phyloP scores from a whole-genome alignment of 2,113 vertebrate genomes.

The Larimichthys polyactis region DNA sequence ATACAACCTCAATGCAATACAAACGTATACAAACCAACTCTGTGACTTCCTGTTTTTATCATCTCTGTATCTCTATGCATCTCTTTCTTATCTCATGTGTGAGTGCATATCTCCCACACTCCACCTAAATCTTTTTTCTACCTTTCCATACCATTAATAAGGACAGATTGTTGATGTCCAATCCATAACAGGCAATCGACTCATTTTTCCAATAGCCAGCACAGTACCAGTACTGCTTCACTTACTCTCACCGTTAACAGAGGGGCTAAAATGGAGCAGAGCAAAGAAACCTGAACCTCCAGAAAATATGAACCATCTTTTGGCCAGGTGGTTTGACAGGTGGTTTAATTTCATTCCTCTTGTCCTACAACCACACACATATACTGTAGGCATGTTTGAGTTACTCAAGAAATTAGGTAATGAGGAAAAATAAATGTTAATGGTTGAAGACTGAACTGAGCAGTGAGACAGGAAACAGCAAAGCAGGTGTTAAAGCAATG shows the following conservation, averaged over 20 bases:
- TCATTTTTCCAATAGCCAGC: not conserved
- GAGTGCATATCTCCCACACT: not conserved
- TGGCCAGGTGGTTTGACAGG: not conserved
- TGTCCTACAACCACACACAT: slow-evolving; percentile 19
- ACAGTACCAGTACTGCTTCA: not conserved
- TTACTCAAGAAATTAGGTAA: slow-evolving; percentile 4
- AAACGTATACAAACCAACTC: not conserved
- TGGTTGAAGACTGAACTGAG: slow-evolving; percentile 4
- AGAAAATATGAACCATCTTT: slow-evolving; percentile 4
- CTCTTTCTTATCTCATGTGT: not conserved
- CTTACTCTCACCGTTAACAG: not conserved
- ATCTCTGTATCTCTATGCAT: not conserved
- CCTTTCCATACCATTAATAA: not conserved
- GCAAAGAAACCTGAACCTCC: slow-evolving; percentile 7
- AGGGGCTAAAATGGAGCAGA: not conserved
- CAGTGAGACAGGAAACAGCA: not conserved
- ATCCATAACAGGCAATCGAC: not conserved
- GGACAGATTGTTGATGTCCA: not conserved
- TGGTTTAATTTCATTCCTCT: slow-evolving; percentile 12
- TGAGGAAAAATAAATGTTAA: slow-evolving; percentile 6
- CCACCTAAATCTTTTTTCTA: not conserved
- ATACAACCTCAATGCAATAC: too few species aligned
- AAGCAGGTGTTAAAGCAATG: slow-evolving; percentile 39
- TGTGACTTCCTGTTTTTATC: not conserved
- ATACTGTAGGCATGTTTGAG: not conserved